Percentiles rank a stretch among this genome's conserved stretches.
These are phyloP conservation scores for Atherinomorus stipes DNA, from an alignment of 2,113 vertebrate genomes.

Conservation along the genomic window DNA sequence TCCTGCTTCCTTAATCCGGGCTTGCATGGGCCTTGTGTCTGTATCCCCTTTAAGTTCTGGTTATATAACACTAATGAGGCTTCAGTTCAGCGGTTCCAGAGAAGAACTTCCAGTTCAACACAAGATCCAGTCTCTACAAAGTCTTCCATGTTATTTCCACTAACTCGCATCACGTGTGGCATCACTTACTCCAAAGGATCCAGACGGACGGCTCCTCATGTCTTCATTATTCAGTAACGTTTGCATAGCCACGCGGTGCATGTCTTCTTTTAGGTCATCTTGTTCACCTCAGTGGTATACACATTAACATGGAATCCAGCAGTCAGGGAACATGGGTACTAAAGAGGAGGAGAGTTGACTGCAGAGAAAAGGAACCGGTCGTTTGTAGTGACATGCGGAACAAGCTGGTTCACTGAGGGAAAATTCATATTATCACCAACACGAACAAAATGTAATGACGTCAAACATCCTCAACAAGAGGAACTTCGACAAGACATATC, in stretches of 20 bases:
- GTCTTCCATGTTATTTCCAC: constrained; percentile 39
- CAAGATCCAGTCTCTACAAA: constrained; percentile 9
- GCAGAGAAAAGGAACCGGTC: constrained; percentile 38
- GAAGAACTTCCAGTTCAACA: constrained; percentile 26
- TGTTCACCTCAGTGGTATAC: constrained; percentile 16
- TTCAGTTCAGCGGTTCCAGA: constrained; percentile 36
- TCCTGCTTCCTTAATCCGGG: too few relatives aligned
- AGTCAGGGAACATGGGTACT: constrained; percentile 1
- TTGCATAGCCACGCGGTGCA: constrained; percentile 15
- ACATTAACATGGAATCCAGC: constrained; percentile 36
- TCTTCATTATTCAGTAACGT: constrained; percentile 21
- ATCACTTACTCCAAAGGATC: constrained; percentile 28
- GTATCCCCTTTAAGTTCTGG: constrained; percentile 20
- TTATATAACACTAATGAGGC: constrained; percentile 45
- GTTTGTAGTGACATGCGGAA: constrained; percentile 77
- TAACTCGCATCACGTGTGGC: constrained; percentile 16
- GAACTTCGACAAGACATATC: constrained; percentile 77
- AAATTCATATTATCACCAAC: constrained; percentile 80
- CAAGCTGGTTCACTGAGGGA: constrained; percentile 78
- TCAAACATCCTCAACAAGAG: constrained; percentile 79
- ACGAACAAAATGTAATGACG: constrained; percentile 76
- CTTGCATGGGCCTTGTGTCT: constrained; percentile 7
- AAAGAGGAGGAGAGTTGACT: constrained; percentile 28
- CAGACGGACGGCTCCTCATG: neutral
- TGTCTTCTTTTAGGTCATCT: neutral